A percentile compares a stretch with the other conserved stretches of the same genome.
Evolutionary conservation across 2,888 invertebrate genomes (phyloP).

Genomic region (Aporophyla lueneburgensis): DNA sequence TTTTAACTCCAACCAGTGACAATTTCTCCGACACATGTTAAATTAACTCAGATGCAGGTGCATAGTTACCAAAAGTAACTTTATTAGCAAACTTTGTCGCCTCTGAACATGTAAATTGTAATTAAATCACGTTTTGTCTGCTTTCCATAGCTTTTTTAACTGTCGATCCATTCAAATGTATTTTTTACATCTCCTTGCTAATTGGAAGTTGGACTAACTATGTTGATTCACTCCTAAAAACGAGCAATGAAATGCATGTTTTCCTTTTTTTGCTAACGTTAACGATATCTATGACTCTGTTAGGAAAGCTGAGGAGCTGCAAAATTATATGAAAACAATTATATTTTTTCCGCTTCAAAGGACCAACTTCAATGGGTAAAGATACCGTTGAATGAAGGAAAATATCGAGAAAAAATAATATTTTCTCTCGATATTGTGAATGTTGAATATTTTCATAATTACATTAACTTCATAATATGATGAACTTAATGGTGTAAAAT

Average conservation of each 20-base stretch:
- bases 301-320: not conserved
- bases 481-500: not conserved
- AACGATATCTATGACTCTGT: slow-evolving; percentile 1
- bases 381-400: not conserved
- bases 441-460: too few relatives aligned
- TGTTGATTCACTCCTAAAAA: slow-evolving; percentile 33
- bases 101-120: slow-evolving; percentile 46
- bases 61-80: slow-evolving; percentile 41
- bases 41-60: slow-evolving; percentile 6
- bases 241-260: slow-evolving; percentile 3
- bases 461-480: too few relatives aligned
- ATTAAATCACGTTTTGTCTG: slow-evolving; percentile 45
- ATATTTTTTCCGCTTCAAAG: not conserved
- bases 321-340: not conserved
- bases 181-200: slow-evolving; percentile 38
- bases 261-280: slow-evolving; percentile 4
- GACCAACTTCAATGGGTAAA: not conserved
- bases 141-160: slow-evolving; percentile 24
- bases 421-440: too few relatives aligned
- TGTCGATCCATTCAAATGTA: slow-evolving; percentile 25
- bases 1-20: not conserved
- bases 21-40: not conserved
- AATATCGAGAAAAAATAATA: not conserved
- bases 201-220: slow-evolving; percentile 41
- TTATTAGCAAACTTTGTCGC: slow-evolving; percentile 39